Percentiles rank a stretch among this genome's conserved stretches.
Conservation (phyloP, 23 tunicate species). For the Styela clava region DNA sequence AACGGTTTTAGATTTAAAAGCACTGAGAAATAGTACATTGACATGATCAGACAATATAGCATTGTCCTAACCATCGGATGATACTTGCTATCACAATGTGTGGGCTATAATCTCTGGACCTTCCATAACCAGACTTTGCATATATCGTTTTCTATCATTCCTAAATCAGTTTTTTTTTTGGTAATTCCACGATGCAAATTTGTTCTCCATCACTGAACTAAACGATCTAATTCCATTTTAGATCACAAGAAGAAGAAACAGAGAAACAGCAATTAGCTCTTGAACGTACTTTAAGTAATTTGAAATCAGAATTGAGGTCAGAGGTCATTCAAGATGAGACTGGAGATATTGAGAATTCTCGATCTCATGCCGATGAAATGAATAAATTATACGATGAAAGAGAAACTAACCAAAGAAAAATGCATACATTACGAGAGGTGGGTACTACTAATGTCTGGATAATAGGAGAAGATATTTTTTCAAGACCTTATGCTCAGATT, state of each 20-base stretch:
- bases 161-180: too few relatives aligned
- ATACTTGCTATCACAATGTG: too few relatives aligned
- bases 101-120: too few relatives aligned
- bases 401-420: conserved; percentile 35
- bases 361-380: conserved; percentile 52
- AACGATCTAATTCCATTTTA: too few relatives aligned
- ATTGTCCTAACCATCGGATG: too few relatives aligned
- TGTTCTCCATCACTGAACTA: too few relatives aligned
- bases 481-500: background rate
- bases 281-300: conserved; percentile 16
- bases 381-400: conserved; percentile 47
- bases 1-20: too few relatives aligned
- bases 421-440: conserved; percentile 54
- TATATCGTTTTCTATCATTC: too few relatives aligned
- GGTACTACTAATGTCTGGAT: background rate
- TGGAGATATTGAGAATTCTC: conserved; percentile 40
- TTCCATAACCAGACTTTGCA: too few relatives aligned
- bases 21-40: too few relatives aligned
- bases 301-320: conserved; percentile 20
- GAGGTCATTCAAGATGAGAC: conserved; percentile 52
- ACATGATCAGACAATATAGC: too few relatives aligned
- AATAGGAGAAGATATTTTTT: background rate
- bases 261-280: conserved; percentile 42
- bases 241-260: conserved; percentile 51
- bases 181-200: too few relatives aligned